These are phyloP conservation scores for Amniataba percoides DNA, from an alignment of 2,797 vertebrate genomes.

Conservation along the genomic window DNA sequence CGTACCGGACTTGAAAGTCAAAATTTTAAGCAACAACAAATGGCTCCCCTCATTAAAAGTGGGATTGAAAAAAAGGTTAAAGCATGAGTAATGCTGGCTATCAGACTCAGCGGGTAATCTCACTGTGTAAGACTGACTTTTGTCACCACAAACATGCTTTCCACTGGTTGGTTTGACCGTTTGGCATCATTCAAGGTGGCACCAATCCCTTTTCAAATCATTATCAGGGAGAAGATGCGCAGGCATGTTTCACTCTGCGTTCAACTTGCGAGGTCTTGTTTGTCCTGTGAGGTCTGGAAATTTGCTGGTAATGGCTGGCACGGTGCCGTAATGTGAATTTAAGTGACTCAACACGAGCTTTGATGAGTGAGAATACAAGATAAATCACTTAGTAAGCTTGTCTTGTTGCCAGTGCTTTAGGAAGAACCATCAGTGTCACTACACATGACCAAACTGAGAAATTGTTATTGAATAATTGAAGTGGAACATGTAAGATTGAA, in stretches of 20 bases:
- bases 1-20: constrained; percentile 14
- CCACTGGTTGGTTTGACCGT: not conserved
- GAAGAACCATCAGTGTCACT: constrained; percentile 39
- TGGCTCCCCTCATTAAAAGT: not conserved
- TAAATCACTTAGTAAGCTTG: constrained; percentile 55
- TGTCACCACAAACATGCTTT: constrained; percentile 31
- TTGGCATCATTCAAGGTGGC: constrained; percentile 30
- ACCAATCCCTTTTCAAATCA: constrained; percentile 13
- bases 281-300: constrained; percentile 35
- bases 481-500: constrained; percentile 44
- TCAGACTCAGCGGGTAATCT: constrained; percentile 37
- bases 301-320: constrained; percentile 27
- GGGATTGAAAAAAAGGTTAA: constrained; percentile 16
- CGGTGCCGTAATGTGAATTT: constrained; percentile 26
- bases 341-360: constrained; percentile 29
- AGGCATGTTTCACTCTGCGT: constrained; percentile 29
- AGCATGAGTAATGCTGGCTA: constrained; percentile 19
- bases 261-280: constrained; percentile 35
- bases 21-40: constrained; percentile 33
- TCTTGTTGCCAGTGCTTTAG: constrained; percentile 22
- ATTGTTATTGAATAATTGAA: constrained; percentile 60
- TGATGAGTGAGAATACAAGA: constrained; percentile 51
- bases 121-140: constrained; percentile 25
- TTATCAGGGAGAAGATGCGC: constrained; percentile 14
- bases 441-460: constrained; percentile 40